Base-by-base conservation (phyloP, 2,113 vertebrate genomes). In the Cichladusa arquata region DNA sequence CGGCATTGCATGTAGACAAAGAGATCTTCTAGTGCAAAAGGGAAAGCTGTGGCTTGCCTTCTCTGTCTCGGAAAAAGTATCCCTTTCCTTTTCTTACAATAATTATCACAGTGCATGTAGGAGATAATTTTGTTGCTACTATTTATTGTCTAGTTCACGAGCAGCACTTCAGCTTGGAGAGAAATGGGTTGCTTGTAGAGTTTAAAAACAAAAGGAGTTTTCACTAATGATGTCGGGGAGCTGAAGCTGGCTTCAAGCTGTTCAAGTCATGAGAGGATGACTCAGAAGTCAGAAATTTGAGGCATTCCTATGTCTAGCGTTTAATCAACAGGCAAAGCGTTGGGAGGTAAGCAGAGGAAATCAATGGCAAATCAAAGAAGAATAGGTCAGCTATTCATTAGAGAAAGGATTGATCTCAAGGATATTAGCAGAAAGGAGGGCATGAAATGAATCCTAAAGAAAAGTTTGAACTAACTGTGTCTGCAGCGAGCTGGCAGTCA, bases 281-380 rank as follows among this genome's bases (percentile, higher is more conserved):
- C 95, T 97, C 96, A 97, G 96, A 96, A 97, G 97, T 96, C 93
- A 97, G 94, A 97, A 96, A 97, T 97, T 94, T 85, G 95, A 96
- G 73, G 95, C 92, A 97, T 97, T 96, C 92, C 83, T 92, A 61
- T 87, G 94, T 92, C 93, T 79, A 87, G 83, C 69, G 5, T 96
- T 97, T 95, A 95, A 96, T 95, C 95, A 96, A 94, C 91, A 93
- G 82, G 95, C 94, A 82, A 85, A 95, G 78, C 47, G 0, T 93
- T 77, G 72, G 91, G 92, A 95, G 93, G 91, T 94, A 95, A 96
- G 91, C 28, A 12, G 80, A 86, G 62, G 77, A 95, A 96, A 95
- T 97, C 96, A 96, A 92, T 95, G 94, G 95, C 65, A 91, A 97
- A 95, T 96, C 94, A 96, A 92, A 91, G 89, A 93, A 96, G 92